These are phyloP conservation scores for Rhaphigaster nebulosa DNA, from an alignment of 2,888 invertebrate species.

Conservation along the genomic window DNA sequence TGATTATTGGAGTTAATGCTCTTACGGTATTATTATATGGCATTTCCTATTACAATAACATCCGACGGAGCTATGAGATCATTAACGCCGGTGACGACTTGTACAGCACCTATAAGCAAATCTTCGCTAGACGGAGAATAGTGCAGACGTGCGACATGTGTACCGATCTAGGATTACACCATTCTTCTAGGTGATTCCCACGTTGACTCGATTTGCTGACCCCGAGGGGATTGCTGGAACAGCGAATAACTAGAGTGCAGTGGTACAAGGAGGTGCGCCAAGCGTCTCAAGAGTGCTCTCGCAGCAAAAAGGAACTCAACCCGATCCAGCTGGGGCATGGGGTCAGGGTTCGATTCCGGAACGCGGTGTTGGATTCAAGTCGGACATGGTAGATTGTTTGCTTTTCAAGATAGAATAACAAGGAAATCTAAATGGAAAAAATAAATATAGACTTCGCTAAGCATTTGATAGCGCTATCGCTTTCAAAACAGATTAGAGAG, in stretches of 20 bases:
- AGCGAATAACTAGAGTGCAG: conserved; percentile 9
- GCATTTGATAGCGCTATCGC: not conserved
- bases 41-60: not conserved
- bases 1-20: too few relatives aligned
- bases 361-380: not conserved
- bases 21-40: not conserved
- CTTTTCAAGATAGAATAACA: not conserved
- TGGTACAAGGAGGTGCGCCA: not conserved
- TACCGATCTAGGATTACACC: conserved; percentile 24
- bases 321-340: not conserved
- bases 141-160: conserved; percentile 39
- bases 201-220: conserved; percentile 38
- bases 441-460: not conserved
- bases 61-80: not conserved
- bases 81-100: not conserved
- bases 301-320: not conserved
- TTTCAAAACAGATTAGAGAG: not conserved
- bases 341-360: not conserved
- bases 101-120: not conserved
- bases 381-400: not conserved
- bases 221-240: not conserved
- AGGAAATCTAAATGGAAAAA: not conserved
- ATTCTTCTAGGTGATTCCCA: conserved; percentile 35
- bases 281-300: not conserved
- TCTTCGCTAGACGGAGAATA: not conserved